Conservation (phyloP, 2,113 vertebrate genomes). For the Probosciger aterrimus region DNA sequence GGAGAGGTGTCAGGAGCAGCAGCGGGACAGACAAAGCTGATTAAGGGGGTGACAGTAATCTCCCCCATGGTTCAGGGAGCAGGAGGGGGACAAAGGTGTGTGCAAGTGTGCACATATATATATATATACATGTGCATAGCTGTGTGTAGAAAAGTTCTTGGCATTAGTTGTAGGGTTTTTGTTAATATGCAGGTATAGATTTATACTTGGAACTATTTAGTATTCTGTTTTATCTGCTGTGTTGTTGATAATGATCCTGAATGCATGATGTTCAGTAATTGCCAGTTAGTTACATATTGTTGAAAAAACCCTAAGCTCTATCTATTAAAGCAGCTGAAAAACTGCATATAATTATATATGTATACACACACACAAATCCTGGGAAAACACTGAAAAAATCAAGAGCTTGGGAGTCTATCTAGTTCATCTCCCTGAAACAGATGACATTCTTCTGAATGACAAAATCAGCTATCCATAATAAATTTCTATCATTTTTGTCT, state of each 20-base stretch:
- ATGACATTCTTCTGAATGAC: background rate
- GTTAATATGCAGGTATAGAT: background rate
- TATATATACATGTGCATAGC: background rate
- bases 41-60: background rate
- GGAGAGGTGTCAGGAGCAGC: background rate
- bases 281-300: background rate
- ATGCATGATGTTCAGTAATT: background rate
- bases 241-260: background rate
- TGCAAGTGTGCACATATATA: background rate
- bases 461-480: background rate
- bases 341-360: background rate
- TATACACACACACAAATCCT: background rate
- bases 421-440: background rate
- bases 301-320: background rate
- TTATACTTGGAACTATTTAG: background rate
- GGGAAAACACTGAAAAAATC: background rate
- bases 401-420: background rate
- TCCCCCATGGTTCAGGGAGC: background rate
- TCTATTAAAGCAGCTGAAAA: background rate
- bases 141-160: background rate
- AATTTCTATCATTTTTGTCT: background rate
- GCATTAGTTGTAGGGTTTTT: background rate
- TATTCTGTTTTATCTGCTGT: background rate
- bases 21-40: background rate
- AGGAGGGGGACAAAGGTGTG: background rate